Base-by-base conservation (phyloP, 2,888 invertebrate species). In the Pandemis heparana region DNA sequence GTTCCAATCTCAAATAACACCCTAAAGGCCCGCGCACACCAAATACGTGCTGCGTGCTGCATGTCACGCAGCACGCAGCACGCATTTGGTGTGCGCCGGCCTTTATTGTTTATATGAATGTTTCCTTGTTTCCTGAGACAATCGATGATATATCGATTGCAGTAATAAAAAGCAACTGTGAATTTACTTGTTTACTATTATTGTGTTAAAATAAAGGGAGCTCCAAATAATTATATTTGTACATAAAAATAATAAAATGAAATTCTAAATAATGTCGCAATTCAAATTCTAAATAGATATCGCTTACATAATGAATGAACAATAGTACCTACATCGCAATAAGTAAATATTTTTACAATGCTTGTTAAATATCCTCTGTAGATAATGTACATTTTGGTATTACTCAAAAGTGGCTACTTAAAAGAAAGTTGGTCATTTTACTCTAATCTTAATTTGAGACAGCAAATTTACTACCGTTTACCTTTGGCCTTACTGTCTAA, bases 271-370 rank as follows among this genome's bases (percentile, higher is more conserved):
- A 72, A 72, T 63, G 69, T 66, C 74, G 74, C 74, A 74, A 76
- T 69, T 71, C 63, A 76, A 69, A 75, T 76, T 76, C 76, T 76
- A 76, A 76, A 76, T 68, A 67, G 64, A 64, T 75, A 65, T 74
- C 73, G 70, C 69, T 74, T 74, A 65, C 74, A 69, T 64, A 60
- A 73, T 51, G 51, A 60, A 73, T 51, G 51, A 70, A 65, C 73
- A 73, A 73, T 74, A 70, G 18, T 74, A 74, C 51, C 56, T 63
- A 64, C 56, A 65, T 68, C 32, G 68, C 73, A 74, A 65, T 74
- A 74, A 73, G 39, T 68, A 8, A 64, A 73, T 39, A 61, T 53
- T 67, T 73, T 63, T 73, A 60, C 48, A 65, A 65, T n/a, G 65
- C 65, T 70, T 70, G 51, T 38, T 65, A 41, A 43, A 53, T 53